These are phyloP conservation scores for Muricea muricata DNA, from an alignment of 92 coral and sea anemone species.

Conservation along the genomic window DNA sequence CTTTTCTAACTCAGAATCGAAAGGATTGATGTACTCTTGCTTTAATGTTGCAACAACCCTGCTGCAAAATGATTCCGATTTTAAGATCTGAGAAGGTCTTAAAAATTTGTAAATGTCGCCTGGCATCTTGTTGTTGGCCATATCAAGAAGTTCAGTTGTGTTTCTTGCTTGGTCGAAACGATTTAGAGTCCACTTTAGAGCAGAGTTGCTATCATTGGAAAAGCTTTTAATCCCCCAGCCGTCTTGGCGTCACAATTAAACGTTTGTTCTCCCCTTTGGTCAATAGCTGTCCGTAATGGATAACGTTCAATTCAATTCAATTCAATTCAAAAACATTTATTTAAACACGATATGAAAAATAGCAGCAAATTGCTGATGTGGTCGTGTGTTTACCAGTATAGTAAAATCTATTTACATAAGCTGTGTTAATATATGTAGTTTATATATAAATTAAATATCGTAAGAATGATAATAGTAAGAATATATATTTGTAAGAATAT, in stretches of 20 bases:
- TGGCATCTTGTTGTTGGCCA: not conserved
- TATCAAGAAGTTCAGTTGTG: not conserved
- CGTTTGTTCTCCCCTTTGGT: not conserved
- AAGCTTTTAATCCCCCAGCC: conserved; percentile 1
- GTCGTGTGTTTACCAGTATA: too few relatives aligned
- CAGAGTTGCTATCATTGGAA: conserved; percentile 2
- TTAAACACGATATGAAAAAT: too few relatives aligned
- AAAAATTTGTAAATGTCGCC: not conserved
- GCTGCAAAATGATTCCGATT: not conserved
- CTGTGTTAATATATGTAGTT: too few relatives aligned
- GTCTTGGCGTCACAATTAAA: not conserved
- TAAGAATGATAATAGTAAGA: too few relatives aligned
- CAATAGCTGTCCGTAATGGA: conserved; percentile 13
- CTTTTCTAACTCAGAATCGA: not conserved
- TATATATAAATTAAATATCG: too few relatives aligned
- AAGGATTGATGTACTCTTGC: not conserved
- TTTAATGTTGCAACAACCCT: not conserved
- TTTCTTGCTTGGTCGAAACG: not conserved
- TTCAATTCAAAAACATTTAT: too few relatives aligned
- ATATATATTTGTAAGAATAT: too few relatives aligned
- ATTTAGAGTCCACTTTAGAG: not conserved
- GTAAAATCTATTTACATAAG: too few relatives aligned
- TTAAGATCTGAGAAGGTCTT: not conserved
- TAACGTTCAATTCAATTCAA: too few relatives aligned
- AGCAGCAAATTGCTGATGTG: too few relatives aligned